These are phyloP conservation scores for Lanius ludovicianus DNA, from an alignment of 2,113 vertebrate species.

Conservation along the genomic window DNA sequence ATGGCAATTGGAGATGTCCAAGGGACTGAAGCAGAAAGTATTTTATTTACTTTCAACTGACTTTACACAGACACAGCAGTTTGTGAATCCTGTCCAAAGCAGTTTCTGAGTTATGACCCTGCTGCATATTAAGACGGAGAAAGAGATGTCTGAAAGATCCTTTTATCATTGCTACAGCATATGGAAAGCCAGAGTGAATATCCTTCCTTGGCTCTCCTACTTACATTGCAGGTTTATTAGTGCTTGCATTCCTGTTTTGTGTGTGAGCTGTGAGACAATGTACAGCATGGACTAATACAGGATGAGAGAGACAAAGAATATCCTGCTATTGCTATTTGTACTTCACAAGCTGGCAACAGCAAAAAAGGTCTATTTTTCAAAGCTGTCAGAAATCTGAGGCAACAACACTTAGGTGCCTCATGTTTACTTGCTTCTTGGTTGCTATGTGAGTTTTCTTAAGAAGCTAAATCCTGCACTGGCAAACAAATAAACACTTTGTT, in stretches of 20 bases:
- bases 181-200: conserved; percentile 16
- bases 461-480: neutral
- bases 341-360: neutral
- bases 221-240: conserved; percentile 23
- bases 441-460: neutral
- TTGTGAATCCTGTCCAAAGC: conserved; percentile 46
- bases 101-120: conserved; percentile 33
- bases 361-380: conserved; percentile 16
- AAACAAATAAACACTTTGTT: neutral
- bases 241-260: conserved; percentile 34
- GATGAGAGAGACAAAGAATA: neutral
- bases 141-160: conserved; percentile 17
- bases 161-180: conserved; percentile 32
- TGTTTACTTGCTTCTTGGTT: conserved; percentile 9
- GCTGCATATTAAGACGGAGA: neutral
- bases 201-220: conserved; percentile 1
- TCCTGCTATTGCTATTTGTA: conserved; percentile 18
- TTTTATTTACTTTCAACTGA: conserved; percentile 40
- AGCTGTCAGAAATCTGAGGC: neutral
- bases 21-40: neutral
- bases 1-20: conserved; percentile 6
- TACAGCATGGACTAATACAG: neutral
- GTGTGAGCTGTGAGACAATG: neutral
- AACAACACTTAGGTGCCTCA: neutral
- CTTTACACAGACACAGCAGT: conserved; percentile 42